These are phyloP conservation scores for Callopanchax toddi DNA, from an alignment of 2,113 vertebrate genomes.

Conservation along the genomic window DNA sequence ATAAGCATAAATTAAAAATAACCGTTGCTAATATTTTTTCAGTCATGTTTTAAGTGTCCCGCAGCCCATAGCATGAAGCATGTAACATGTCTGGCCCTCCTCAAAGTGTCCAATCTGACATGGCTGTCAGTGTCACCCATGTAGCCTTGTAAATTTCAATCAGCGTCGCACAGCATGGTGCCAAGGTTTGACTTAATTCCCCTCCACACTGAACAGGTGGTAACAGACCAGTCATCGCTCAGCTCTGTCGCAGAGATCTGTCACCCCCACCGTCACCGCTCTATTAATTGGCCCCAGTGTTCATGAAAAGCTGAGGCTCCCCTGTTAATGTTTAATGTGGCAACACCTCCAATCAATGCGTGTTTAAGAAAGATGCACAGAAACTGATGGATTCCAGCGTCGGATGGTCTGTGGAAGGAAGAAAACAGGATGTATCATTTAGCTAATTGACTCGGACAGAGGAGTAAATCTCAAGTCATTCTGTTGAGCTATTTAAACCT, in stretches of 20 bases:
- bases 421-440: conserved; percentile 54
- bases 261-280: conserved; percentile 57
- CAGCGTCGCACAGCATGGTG: conserved; percentile 69
- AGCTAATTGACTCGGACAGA: conserved; percentile 74
- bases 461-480: conserved; percentile 58
- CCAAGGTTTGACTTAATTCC: conserved; percentile 65
- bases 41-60: background rate
- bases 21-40: background rate
- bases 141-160: conserved; percentile 77
- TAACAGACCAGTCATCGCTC: conserved; percentile 57
- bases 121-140: conserved; percentile 65
- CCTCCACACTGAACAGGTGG: conserved; percentile 69
- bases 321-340: conserved; percentile 78
- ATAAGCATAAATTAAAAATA: no score
- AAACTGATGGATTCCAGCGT: conserved; percentile 28
- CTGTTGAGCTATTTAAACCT: conserved; percentile 68
- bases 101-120: conserved; percentile 57
- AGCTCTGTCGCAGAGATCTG: conserved; percentile 48
- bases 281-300: conserved; percentile 75
- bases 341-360: conserved; percentile 75
- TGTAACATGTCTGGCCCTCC: conserved; percentile 33
- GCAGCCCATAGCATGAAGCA: background rate
- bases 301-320: conserved; percentile 56
- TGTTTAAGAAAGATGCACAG: conserved; percentile 68
- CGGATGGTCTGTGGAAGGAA: conserved; percentile 44